Conservation (phyloP, 2,113 vertebrate genomes). For the Ibidorhyncha struthersii region DNA sequence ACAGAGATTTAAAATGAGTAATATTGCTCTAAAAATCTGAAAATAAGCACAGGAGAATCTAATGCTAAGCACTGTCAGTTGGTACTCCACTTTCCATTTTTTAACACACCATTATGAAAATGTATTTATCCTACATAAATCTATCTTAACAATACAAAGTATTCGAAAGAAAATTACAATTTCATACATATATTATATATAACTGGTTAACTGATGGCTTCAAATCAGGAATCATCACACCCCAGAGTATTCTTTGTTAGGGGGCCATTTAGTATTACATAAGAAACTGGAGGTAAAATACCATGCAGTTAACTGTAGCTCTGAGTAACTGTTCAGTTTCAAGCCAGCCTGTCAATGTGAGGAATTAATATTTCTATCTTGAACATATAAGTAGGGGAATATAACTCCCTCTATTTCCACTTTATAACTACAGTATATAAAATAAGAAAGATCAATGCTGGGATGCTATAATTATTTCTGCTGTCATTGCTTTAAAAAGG, state of each 20-base stretch:
- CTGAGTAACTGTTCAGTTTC: not conserved
- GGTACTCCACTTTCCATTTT: constrained; percentile 6
- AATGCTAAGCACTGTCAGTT: not conserved
- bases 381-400: not conserved
- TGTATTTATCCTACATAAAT: not conserved
- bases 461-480: not conserved
- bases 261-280: not conserved
- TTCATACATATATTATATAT: not conserved
- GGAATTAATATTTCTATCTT: not conserved
- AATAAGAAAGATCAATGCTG: not conserved
- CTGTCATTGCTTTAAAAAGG: not conserved
- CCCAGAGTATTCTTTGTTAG: not conserved
- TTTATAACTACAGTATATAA: not conserved
- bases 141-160: not conserved
- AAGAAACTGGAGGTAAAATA: constrained; percentile 2
- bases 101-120: not conserved
- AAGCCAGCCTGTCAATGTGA: not conserved
- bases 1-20: not conserved
- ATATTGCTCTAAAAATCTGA: not conserved
- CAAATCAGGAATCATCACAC: not conserved
- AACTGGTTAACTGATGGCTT: not conserved
- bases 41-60: constrained; percentile 19
- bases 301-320: not conserved
- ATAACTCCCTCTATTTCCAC: not conserved
- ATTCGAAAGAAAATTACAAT: not conserved